Conservation (phyloP, 2,888 invertebrate genomes). For the Lepidocyrtinus sp. region DNA sequence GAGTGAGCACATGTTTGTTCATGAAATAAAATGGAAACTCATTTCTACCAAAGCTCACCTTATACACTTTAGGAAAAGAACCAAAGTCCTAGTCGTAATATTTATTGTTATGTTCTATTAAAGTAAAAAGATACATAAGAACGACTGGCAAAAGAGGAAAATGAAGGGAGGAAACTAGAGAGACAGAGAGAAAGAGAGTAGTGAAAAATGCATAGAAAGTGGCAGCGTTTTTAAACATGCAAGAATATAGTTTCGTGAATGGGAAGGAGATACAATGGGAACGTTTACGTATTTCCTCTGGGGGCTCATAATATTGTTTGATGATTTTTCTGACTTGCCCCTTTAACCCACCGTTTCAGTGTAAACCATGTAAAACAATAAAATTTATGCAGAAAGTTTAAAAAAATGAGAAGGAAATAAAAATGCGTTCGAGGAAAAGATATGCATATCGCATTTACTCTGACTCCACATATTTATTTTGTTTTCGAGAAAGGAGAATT, state of each 20-base stretch:
- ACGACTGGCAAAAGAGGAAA: neutral
- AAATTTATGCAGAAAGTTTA: constrained; percentile 24
- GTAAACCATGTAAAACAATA: constrained; percentile 37
- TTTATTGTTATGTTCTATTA: neutral
- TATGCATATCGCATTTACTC: constrained; percentile 20
- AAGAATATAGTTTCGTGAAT: neutral
- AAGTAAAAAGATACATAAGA: neutral
- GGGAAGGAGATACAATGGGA: neutral
- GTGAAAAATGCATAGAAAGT: neutral
- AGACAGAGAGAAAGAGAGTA: constrained; percentile 5
- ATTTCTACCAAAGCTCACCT: neutral
- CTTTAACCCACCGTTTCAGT: constrained; percentile 19
- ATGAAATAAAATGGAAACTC: constrained; percentile 1
- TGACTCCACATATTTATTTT: neutral
- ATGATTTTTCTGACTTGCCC: constrained; percentile 52
- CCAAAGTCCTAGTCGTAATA: neutral
- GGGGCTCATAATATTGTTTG: constrained; percentile 57
- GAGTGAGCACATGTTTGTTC: neutral
- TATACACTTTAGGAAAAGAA: constrained; percentile 13
- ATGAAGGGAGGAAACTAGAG: neutral
- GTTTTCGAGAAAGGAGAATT: constrained; percentile 8
- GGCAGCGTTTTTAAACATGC: neutral
- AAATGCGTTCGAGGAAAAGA: constrained; percentile 45
- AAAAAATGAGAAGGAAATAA: constrained; percentile 33
- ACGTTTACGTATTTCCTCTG: constrained; percentile 40